phyloP scores from a whole-genome alignment of 2,113 vertebrate species.

The Cebidichthys violaceus region DNA sequence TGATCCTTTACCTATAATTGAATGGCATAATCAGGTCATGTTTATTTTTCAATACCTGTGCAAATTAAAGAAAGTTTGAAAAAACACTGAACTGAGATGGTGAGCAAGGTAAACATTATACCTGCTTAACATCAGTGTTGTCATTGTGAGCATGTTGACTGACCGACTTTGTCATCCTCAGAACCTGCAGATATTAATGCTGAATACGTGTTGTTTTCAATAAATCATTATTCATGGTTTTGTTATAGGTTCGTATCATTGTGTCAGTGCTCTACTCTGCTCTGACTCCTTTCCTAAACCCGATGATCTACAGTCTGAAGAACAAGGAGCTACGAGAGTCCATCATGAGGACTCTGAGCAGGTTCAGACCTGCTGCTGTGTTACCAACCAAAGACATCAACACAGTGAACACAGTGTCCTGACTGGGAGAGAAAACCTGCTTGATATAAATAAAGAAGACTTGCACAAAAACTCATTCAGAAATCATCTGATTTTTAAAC shows the following conservation, averaged over 20 bases:
- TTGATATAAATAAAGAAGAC: not conserved
- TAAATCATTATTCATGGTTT: not conserved
- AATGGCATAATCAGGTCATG: no score
- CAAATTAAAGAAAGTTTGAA: not conserved
- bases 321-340: slow-evolving; percentile 66
- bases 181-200: not conserved
- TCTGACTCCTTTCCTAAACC: slow-evolving; percentile 73
- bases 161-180: not conserved
- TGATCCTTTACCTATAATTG: no score
- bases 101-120: no score
- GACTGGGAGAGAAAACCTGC: not conserved
- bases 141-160: not conserved
- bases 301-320: slow-evolving; percentile 73
- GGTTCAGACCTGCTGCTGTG: slow-evolving; percentile 11
- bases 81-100: no score
- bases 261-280: slow-evolving; percentile 57
- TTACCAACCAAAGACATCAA: not conserved
- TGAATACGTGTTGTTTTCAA: not conserved
- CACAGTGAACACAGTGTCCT: not conserved
- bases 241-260: slow-evolving; percentile 52
- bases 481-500: no score
- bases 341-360: slow-evolving; percentile 33
- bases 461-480: not conserved
- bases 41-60: no score
- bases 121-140: not conserved